Conservation (phyloP, 1,140 invertebrate species). For the Neodiprion lecontei region DNA sequence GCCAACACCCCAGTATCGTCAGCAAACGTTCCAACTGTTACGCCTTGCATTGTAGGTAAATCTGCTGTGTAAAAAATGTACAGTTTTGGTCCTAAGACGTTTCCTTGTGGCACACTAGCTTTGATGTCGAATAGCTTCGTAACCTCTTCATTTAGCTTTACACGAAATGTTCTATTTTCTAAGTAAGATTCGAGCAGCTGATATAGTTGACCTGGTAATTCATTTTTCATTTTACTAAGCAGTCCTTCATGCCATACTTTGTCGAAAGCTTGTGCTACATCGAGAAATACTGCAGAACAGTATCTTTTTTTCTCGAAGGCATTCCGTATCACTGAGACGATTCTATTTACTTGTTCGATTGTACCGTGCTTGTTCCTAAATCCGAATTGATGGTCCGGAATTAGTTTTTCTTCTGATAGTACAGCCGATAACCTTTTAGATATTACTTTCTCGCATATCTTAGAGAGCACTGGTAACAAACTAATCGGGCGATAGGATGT, state of each 20-base stretch:
- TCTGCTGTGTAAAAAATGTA: slow-evolving; percentile 34
- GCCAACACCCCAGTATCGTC: slow-evolving; percentile 39
- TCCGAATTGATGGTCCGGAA: slow-evolving; percentile 26
- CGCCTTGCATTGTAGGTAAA: slow-evolving; percentile 20
- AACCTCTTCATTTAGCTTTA: slow-evolving; percentile 28
- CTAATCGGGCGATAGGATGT: slow-evolving; percentile 41
- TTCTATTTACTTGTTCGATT: slow-evolving; percentile 36
- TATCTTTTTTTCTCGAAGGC: slow-evolving; percentile 19
- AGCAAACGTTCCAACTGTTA: slow-evolving; percentile 23
- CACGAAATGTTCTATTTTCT: slow-evolving; percentile 32
- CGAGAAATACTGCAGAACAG: slow-evolving; percentile 27
- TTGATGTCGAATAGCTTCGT: slow-evolving; percentile 23
- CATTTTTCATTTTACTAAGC: slow-evolving; percentile 28
- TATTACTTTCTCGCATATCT: slow-evolving; percentile 30
- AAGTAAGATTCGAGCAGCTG: slow-evolving; percentile 38
- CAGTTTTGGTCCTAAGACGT: slow-evolving; percentile 29
- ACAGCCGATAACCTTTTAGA: slow-evolving; percentile 24
- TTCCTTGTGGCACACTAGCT: slow-evolving; percentile 39
- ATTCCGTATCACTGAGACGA: slow-evolving; percentile 26
- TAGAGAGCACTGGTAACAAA: slow-evolving; percentile 36
- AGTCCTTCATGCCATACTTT: slow-evolving; percentile 47
- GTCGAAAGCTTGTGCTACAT: slow-evolving; percentile 39
- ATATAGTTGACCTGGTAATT: slow-evolving; percentile 22
- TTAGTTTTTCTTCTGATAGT: slow-evolving; percentile 9
- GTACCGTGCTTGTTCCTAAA: slow-evolving; percentile 29